These are phyloP conservation scores for Athene cunicularia DNA, from an alignment of 2,113 vertebrate genomes.

Conservation along the genomic window DNA sequence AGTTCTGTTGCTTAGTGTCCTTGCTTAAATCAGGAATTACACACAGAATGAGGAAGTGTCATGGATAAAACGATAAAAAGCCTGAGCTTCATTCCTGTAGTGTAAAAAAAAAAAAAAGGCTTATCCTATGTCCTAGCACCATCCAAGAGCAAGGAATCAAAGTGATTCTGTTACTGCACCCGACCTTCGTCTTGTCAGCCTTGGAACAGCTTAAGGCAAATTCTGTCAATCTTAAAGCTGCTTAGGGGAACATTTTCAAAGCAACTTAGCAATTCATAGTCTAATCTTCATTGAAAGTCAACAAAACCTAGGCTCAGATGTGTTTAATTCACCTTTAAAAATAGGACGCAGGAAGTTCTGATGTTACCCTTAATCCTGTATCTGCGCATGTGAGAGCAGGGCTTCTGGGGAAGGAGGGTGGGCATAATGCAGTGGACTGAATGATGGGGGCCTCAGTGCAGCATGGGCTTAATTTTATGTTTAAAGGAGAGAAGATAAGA, in stretches of 20 bases:
- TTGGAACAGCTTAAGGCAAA: conserved; percentile 23
- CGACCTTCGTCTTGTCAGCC: not conserved
- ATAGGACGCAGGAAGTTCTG: not conserved
- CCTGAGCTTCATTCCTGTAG: not conserved
- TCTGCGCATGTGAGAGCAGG: accelerated
- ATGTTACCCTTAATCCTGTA: not conserved
- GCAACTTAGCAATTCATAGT: not conserved
- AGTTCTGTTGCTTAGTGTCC: not conserved
- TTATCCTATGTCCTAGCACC: not conserved
- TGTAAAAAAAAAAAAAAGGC: not conserved
- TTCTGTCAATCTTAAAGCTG: conserved; percentile 18
- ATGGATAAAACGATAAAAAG: not conserved
- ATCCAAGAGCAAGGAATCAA: not conserved
- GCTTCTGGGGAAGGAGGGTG: not conserved
- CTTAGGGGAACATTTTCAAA: conserved; percentile 31
- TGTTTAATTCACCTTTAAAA: conserved; percentile 26
- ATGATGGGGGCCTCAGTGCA: not conserved
- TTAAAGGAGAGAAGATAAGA: not conserved
- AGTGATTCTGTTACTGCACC: not conserved
- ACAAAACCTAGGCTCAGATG: conserved; percentile 6
- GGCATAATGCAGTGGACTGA: not conserved
- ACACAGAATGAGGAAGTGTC: not conserved
- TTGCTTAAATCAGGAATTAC: not conserved
- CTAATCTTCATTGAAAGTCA: conserved; percentile 40
- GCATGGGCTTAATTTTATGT: not conserved